Evolutionary conservation across 2,888 invertebrate genomes (phyloP).

Genomic region (Drosophila niveifrons): DNA sequence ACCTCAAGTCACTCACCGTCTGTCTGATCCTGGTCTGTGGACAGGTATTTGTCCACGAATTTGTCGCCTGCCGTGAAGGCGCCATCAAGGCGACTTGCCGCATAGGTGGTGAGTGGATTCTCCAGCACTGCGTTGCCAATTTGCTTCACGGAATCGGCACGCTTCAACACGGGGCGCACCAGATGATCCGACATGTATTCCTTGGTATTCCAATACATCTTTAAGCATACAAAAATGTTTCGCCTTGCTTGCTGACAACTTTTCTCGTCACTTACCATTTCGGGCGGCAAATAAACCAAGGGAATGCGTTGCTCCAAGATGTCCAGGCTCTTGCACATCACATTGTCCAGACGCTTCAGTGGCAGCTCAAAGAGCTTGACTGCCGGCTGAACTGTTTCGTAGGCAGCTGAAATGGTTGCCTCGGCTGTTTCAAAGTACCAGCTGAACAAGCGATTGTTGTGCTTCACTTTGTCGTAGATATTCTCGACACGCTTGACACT

Average conservation of each 20-base stretch:
- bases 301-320: conserved; percentile 94
- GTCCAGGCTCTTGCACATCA: conserved; percentile 93
- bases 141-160: conserved; percentile 93
- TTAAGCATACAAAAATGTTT: conserved; percentile 75
- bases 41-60: conserved; percentile 92
- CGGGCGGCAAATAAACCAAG: conserved; percentile 92
- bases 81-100: conserved; percentile 91
- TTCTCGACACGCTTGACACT: conserved; percentile 91
- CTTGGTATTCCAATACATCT: conserved; percentile 93
- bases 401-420: conserved; percentile 89
- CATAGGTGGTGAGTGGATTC: conserved; percentile 90
- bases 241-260: not conserved
- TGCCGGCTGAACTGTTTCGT: conserved; percentile 91
- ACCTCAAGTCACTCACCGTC: conserved; percentile 87
- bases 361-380: conserved; percentile 91
- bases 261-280: conserved; percentile 88
- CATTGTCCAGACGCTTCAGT: conserved; percentile 89
- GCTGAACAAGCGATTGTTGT: conserved; percentile 89
- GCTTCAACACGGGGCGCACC: conserved; percentile 89
- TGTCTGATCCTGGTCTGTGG: conserved; percentile 88
- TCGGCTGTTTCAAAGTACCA: conserved; percentile 93
- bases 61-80: conserved; percentile 92
- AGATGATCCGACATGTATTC: conserved; percentile 90
- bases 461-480: conserved; percentile 92
- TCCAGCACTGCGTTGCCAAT: conserved; percentile 90